These are phyloP conservation scores for Cossypha dichroa DNA, from an alignment of 2,797 vertebrate genomes.

Conservation along the genomic window DNA sequence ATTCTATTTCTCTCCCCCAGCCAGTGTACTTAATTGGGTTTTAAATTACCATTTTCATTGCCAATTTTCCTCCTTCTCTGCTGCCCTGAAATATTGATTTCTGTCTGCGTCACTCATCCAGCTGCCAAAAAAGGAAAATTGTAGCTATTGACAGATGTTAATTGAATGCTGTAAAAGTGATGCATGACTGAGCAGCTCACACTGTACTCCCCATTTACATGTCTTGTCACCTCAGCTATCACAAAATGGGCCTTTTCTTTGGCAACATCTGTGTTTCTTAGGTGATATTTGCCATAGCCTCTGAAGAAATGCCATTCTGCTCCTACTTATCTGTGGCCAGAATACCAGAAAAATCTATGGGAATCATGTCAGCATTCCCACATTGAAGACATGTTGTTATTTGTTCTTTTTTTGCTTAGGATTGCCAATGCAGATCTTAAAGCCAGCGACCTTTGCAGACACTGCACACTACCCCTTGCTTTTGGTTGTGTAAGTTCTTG, in stretches of 20 bases:
- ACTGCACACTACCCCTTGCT: constrained; percentile 90
- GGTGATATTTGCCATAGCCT: constrained; percentile 11
- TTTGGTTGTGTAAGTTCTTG: constrained; percentile 90
- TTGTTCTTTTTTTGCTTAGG: constrained; percentile 71
- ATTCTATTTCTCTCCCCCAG: neutral
- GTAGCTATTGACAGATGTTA: constrained; percentile 47
- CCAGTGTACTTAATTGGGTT: constrained; percentile 25
- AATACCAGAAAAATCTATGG: neutral
- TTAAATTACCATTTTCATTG: constrained; percentile 9
- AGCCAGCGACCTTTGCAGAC: constrained; percentile 88
- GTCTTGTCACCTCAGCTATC: neutral
- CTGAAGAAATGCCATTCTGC: neutral
- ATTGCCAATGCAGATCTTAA: constrained; percentile 91
- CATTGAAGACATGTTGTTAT: neutral
- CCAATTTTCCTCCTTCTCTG: neutral
- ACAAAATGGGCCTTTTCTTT: neutral
- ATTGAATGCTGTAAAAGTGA: constrained; percentile 22
- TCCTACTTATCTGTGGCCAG: neutral
- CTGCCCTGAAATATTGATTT: constrained; percentile 10
- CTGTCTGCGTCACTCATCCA: neutral
- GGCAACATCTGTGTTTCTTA: constrained; percentile 10
- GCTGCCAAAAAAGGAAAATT: constrained; percentile 50
- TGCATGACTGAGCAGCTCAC: neutral
- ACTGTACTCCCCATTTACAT: neutral
- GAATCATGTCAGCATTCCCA: neutral